Evolutionary conservation across 1,140 invertebrate genomes (phyloP), one percentile per base, ranked within the genome.

Genomic region (Drosophila arizonae): DNA sequence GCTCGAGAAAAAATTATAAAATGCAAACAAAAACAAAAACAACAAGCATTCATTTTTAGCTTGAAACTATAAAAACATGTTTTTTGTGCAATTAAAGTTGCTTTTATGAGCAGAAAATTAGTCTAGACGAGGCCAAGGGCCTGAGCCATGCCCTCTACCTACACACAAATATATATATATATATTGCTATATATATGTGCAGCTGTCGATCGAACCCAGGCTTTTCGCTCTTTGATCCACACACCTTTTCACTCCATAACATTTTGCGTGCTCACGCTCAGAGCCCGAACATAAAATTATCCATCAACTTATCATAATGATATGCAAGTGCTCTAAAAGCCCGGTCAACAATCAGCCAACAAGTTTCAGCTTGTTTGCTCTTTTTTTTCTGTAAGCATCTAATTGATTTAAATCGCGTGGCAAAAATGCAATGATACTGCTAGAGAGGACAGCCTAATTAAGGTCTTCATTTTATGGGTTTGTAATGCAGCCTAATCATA

Each of bases 101-200:
- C 39, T 86, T 85, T 87, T 87, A 85, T 69, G 82, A 81, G 75
- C 81, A 81, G 67, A 76, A 81, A 86, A 87, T 78, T 78, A 81
- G 81, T 81, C 74, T 81, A 77, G 81, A 72, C 66, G 64, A 55
- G 52, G 54, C 28, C 26, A 26, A 56, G 33, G 33, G 33, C 30
- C 58, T 70, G 39, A 9, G 24, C 11, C 48, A 13, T 30, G 10
- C 26, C 5, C 10, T 21, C 17, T 46, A 10, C 43, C 17, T 50
- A 26, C 48, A 50, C 21, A 5, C 48, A 50, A n/a, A 36, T 28
- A 4, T 11, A 9, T 28, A 28, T 1, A 4, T 6, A n/a, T 36
- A 33, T 26, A 39, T 39, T 39, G 39, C 6, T 6, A 46, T 60
- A 33, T 72, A 52, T 36, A 3, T 36, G 33, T 24, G 69, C 62